These are phyloP conservation scores for Caenorhabditis sp. DNA, from an alignment of 2,888 invertebrate genomes.

Conservation along the genomic window DNA sequence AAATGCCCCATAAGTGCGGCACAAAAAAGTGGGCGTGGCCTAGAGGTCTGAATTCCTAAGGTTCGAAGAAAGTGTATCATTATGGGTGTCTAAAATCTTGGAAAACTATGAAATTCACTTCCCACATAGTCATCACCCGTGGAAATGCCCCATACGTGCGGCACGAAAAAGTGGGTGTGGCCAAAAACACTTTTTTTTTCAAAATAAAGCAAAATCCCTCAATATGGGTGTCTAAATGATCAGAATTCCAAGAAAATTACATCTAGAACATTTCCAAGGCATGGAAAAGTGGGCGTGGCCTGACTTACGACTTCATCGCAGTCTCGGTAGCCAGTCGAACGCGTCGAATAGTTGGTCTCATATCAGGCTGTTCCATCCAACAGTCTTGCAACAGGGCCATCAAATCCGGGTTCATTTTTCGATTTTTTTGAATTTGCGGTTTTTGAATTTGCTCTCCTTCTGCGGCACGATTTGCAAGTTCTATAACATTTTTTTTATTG, in stretches of 20 bases:
- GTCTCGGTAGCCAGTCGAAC: slow-evolving; percentile 60
- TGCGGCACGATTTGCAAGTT: slow-evolving; percentile 46
- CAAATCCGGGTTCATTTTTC: slow-evolving; percentile 48
- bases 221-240: background rate
- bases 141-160: background rate
- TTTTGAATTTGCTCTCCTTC: slow-evolving; percentile 48
- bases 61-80: too few species aligned
- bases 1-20: background rate
- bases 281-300: background rate
- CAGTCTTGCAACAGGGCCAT: slow-evolving; percentile 54
- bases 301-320: slow-evolving; percentile 46
- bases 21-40: background rate
- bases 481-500: too few species aligned
- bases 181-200: background rate
- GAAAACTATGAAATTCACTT: background rate
- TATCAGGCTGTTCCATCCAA: slow-evolving; percentile 52
- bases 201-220: background rate
- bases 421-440: slow-evolving; percentile 44
- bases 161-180: background rate
- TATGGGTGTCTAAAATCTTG: background rate
- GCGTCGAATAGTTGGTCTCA: slow-evolving; percentile 57
- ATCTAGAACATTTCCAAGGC: background rate
- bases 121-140: background rate
- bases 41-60: background rate
- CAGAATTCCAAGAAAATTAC: background rate